These are phyloP conservation scores for Apistogramma diplotaenia DNA, from an alignment of 2,113 vertebrate species.

Conservation along the genomic window DNA sequence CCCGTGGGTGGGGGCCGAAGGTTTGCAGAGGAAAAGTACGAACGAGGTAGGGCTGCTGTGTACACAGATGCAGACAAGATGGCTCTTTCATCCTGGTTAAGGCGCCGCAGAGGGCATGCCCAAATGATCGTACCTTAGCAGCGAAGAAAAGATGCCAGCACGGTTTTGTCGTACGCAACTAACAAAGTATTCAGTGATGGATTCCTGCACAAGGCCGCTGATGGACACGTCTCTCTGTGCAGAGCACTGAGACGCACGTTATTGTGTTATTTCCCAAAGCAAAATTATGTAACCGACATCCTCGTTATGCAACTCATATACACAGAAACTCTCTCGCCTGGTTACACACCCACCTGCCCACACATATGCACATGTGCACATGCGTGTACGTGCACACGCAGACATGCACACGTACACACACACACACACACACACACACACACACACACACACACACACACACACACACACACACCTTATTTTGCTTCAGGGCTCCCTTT, in stretches of 20 bases:
- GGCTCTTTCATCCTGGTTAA: slow-evolving; percentile 28
- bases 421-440: background rate
- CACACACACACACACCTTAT: slow-evolving; percentile 83
- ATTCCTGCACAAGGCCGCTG: background rate
- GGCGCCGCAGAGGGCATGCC: background rate
- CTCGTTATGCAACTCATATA: slow-evolving; percentile 47
- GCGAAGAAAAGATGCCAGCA: background rate
- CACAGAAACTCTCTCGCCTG: slow-evolving; percentile 15
- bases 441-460: background rate
- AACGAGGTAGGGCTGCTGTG: slow-evolving; percentile 15
- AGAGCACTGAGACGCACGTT: slow-evolving; percentile 15
- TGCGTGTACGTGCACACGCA: background rate
- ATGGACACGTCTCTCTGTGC: background rate
- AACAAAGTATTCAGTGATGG: background rate
- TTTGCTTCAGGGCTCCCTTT: slow-evolving; percentile 99
- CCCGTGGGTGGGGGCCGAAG: background rate
- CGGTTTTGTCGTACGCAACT: background rate
- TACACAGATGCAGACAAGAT: slow-evolving; percentile 22
- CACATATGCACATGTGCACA: background rate
- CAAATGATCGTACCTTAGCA: slow-evolving; percentile 2
- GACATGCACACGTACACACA: background rate
- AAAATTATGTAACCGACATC: slow-evolving; percentile 56
- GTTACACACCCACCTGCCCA: slow-evolving; percentile 17
- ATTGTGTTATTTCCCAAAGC: slow-evolving; percentile 50
- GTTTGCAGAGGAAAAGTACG: slow-evolving; percentile 30